These are phyloP conservation scores for Mythimna ferrago DNA, from an alignment of 2,888 invertebrate genomes.

Conservation along the genomic window DNA sequence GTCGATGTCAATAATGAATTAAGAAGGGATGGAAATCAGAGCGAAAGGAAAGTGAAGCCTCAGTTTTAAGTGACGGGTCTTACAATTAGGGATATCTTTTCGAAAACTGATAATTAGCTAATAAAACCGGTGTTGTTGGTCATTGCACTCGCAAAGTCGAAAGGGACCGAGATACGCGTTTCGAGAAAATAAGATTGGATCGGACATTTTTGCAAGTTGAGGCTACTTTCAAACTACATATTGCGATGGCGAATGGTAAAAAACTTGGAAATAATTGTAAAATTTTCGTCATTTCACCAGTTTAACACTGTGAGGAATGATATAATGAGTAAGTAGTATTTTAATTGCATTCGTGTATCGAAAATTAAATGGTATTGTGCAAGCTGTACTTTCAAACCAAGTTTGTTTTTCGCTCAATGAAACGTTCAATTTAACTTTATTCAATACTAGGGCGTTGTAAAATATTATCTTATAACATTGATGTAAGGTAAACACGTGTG, in stretches of 20 bases:
- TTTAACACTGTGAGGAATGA: constrained; percentile 31
- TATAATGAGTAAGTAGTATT: constrained; percentile 40
- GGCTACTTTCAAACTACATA: constrained; percentile 60
- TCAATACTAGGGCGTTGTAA: constrained; percentile 15
- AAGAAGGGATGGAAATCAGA: constrained; percentile 19
- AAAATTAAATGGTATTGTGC: constrained; percentile 28
- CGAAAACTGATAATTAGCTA: constrained; percentile 73
- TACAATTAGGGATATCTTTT: constrained; percentile 67
- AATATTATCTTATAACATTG: constrained; percentile 30
- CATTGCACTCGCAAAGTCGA: constrained; percentile 56
- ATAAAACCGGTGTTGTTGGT: constrained; percentile 68
- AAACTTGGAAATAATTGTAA: constrained; percentile 47
- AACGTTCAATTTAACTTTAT: constrained; percentile 24
- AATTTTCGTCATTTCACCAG: constrained; percentile 40
- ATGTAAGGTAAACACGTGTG: constrained; percentile 41
- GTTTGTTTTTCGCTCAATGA: not conserved
- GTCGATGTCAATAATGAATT: constrained; percentile 35
- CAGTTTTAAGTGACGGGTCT: constrained; percentile 58
- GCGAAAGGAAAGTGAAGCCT: constrained; percentile 34
- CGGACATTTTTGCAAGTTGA: constrained; percentile 53
- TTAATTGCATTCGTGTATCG: constrained; percentile 52
- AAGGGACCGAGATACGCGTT: constrained; percentile 51
- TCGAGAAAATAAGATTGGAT: constrained; percentile 53
- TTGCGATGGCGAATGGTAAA: constrained; percentile 44
- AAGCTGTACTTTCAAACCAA: constrained; percentile 16